Evolutionary conservation across 2,113 vertebrate genomes (phyloP), one percentile per base, ranked within the genome.

Genomic region (Colossoma macropomum): DNA sequence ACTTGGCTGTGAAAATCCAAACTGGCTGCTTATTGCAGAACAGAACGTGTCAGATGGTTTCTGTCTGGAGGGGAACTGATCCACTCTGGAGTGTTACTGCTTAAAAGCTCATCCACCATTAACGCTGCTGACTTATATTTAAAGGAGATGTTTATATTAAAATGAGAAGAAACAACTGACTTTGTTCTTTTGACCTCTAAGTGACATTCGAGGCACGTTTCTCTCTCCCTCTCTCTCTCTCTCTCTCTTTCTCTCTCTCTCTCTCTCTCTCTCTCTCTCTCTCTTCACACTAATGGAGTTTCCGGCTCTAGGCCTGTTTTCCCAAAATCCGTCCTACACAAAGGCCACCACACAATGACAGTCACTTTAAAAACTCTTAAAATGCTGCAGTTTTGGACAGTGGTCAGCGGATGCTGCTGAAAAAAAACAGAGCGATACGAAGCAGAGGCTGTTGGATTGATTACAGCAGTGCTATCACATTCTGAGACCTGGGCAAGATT

Each of bases 391-490:
- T 75, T 48, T 63, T 30, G 60, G 21, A 56, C 54, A 56, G 19
- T 54, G 63, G 28, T 68, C 12, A 81, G 32, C 59, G 10, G 16
- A 15, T 56, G 30, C 27, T 17, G 56, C 38, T 34, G 74, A 34
- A 25, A 89, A 92, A 91, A 89, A 68, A 85, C 89, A 90, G 90
- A 84, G 83, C 54, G 28, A 1, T 79, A 74, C 89, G 86, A 92
- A 94, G 79, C 74, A 70, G 85, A 92, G 82, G 80, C 86, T 88
- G 4, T 38, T 0, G 86, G 89, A 92, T 88, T 92, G 82, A 30
- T 76, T 91, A 89, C 90, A 86, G 83, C 38, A 41, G 62, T 56
- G 21, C 3, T 74, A 82, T 89, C 79, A 89, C 83, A 85, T 81
- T 84, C 63, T 74, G 73, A 77, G 81, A 50, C 78, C 77, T 83